Percentiles rank a stretch among this genome's conserved stretches.
phyloP scores from a whole-genome alignment of 1,140 invertebrate species.

The Teleogryllus occipitalis region DNA sequence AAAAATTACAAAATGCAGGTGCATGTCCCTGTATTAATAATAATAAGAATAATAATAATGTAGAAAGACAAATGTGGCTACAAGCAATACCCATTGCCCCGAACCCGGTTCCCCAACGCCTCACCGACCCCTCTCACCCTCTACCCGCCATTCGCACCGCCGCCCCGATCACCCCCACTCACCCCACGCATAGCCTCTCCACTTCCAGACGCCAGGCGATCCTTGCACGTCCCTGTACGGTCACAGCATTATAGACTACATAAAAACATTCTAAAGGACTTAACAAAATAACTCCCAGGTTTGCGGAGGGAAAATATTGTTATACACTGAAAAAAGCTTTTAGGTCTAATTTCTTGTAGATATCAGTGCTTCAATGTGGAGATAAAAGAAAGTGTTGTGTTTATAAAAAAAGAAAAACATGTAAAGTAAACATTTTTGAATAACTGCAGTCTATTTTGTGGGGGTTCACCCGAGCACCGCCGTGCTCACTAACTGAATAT shows the following conservation, averaged over 20 bases:
- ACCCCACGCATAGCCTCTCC: neutral
- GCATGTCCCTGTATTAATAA: too few relatives aligned
- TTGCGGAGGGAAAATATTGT: slow-evolving; percentile 14
- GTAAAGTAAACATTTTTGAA: slow-evolving; percentile 18
- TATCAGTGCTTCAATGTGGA: slow-evolving; percentile 19
- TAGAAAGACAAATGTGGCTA: slow-evolving; percentile 16
- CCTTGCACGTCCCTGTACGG: neutral
- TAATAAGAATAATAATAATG: slow-evolving; percentile 7
- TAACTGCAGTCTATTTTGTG: slow-evolving; percentile 23
- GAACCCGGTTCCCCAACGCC: neutral
- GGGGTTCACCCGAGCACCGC: slow-evolving; percentile 5
- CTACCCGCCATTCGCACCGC: too few relatives aligned
- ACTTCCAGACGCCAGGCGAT: neutral
- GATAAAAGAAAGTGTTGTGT: slow-evolving; percentile 12
- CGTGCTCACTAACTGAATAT: slow-evolving; percentile 23
- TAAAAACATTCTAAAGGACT: slow-evolving; percentile 17
- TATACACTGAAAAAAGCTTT: slow-evolving; percentile 20
- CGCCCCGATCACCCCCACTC: neutral
- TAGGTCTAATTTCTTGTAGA: slow-evolving; percentile 20
- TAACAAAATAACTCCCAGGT: slow-evolving; percentile 13
- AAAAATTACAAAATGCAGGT: slow-evolving; percentile 8
- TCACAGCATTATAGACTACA: slow-evolving; percentile 14
- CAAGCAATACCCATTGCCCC: slow-evolving; percentile 13
- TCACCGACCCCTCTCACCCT: neutral
- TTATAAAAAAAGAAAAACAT: slow-evolving; percentile 21